Evolutionary conservation across 2,113 vertebrate species (phyloP), one percentile per base, ranked within the genome.

Genomic region (Equus przewalskii): DNA sequence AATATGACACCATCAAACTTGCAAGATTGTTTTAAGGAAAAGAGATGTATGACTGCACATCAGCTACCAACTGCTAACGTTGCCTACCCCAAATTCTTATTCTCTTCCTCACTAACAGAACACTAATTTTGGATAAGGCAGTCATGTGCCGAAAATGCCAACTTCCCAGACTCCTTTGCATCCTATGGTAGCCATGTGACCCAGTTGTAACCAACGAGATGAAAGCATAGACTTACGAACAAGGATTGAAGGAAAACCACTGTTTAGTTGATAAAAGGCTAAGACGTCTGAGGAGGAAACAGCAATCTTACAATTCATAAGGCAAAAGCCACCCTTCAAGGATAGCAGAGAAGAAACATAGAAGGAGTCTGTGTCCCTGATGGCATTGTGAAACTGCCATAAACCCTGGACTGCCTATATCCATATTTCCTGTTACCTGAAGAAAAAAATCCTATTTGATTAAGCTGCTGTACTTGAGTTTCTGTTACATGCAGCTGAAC

Each of bases 401-500:
- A 94, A 92, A 65, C 46, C 22, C 30, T 78, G 4, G 49, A 73
- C n/a, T 67, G 21, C 88, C 21, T 82, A 56, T 22, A 62, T 62
- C 62, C 30, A 94, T 1, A 76, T 96, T 91, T 91, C 58, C 60
- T 91, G 44, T 64, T 91, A 79, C 3, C 41, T 79, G 62, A 88
- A 92, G 62, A 19, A 62, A 44, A 41, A 76, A 75, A 54, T 69
- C 7, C 36, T 91, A 58, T 81, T 78, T 94, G 46, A 91, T 56
- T 95, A 96, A 94, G 24, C 24, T 83, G 82, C 44, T 86, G 21
- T 41, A 92, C 78, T 64, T 90, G 65, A 49, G 58, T 41, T 84
- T 95, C 89, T 84, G 64, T 89, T 94, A 78, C 26, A 91, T 60
- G 60, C n/a, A 72, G 41, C 24, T 90, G 16, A 96, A 97, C 30